These are phyloP conservation scores for Drosophila gunungcola DNA, from an alignment of 1,140 invertebrate genomes.

Conservation along the genomic window DNA sequence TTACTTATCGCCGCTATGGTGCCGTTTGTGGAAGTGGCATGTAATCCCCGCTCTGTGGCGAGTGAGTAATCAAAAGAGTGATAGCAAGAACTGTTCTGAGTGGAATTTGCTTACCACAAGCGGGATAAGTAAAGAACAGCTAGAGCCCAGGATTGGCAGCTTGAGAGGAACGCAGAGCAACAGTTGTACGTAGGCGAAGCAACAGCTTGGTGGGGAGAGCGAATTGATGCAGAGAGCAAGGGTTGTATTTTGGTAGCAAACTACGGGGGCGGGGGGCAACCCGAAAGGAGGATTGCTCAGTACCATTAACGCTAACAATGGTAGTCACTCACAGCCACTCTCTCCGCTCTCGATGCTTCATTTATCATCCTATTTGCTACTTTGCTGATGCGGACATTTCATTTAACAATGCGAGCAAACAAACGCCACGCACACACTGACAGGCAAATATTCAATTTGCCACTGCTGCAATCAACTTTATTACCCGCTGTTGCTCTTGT, in stretches of 20 bases:
- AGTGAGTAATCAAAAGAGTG: conserved; percentile 32
- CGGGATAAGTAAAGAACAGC: neutral
- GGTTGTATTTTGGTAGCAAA: conserved; percentile 35
- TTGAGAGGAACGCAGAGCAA: neutral
- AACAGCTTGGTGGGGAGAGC: conserved; percentile 29
- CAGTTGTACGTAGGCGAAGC: conserved; percentile 30
- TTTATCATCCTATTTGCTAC: conserved; percentile 24
- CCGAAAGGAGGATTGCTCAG: neutral
- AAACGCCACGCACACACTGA: conserved; percentile 11
- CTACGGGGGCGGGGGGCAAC: neutral
- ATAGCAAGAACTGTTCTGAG: conserved; percentile 4
- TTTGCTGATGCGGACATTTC: conserved; percentile 42
- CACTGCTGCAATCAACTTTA: conserved; percentile 74
- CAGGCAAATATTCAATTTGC: conserved; percentile 67
- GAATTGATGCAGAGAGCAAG: conserved; percentile 42
- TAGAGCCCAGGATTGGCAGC: conserved; percentile 5
- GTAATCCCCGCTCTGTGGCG: conserved; percentile 31
- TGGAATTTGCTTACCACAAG: neutral
- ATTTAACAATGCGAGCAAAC: conserved; percentile 77
- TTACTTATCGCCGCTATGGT: conserved; percentile 21
- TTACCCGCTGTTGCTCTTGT: conserved; percentile 51
- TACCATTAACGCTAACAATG: conserved; percentile 57
- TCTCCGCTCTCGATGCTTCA: conserved; percentile 4
- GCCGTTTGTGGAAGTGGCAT: conserved; percentile 21
- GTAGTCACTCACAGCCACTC: conserved; percentile 12